Evolutionary conservation across 2,888 invertebrate genomes (phyloP), one percentile per base, ranked within the genome.

Genomic region (Axea sp.): DNA sequence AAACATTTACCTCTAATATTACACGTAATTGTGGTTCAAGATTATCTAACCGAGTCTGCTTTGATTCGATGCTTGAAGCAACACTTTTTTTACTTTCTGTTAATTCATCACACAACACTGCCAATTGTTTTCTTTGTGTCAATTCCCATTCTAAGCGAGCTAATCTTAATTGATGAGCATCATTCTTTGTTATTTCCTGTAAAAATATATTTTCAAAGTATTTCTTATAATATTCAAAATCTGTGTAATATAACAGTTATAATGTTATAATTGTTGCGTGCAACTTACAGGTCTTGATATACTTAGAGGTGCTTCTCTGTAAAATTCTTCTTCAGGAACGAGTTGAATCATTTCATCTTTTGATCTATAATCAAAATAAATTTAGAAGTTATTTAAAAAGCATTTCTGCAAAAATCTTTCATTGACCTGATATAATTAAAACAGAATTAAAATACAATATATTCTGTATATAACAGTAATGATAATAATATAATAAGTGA

Each of bases 331-430:
- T 47, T 94, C 90, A 0, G 95, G 88, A 0, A 98, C 94, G 45
- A 98, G 89, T 82, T 96, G 94, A 81, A 98, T 96, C 83, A 94
- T 94, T 88, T 97, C 96, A 90, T 98, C 97, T 86, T 96, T 93
- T 24, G 53, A 82, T 15, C 49, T 59, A 11, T 1, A 33, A 22
- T 12, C n/a, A n/a, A n/a, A n/a, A n/a, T n/a, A 1, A 26, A 12
- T 14, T 28, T n/a, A 12, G 24, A 12, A 12, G 12, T 24, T n/a
- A n/a, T n/a, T n/a, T n/a, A n/a, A n/a, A n/a, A n/a, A n/a, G n/a
- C n/a, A n/a, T n/a, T n/a, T n/a, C n/a, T n/a, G n/a, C n/a, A n/a
- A n/a, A n/a, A n/a, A n/a, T n/a, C n/a, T n/a, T n/a, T n/a, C n/a
- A n/a, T n/a, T 33, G 22, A 43, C n/a, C n/a, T n/a, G n/a, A n/a